phyloP scores from a whole-genome alignment of 2,797 vertebrate genomes.

The Vultur gryphus region DNA sequence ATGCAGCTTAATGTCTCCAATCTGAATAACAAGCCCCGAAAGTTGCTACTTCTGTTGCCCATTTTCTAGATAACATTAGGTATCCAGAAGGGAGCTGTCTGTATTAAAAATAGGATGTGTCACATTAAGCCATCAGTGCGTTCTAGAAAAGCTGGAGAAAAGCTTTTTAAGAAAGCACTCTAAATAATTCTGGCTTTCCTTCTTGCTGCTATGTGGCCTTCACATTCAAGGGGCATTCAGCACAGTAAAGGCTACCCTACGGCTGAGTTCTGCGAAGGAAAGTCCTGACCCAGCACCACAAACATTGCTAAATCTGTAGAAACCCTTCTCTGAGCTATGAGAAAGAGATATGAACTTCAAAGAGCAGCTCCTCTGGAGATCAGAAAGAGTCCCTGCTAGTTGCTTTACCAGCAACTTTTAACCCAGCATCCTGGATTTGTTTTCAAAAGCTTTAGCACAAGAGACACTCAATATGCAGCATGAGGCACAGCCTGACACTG shows the following conservation, averaged over 20 bases:
- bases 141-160: not conserved
- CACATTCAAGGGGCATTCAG: not conserved
- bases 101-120: slow-evolving; percentile 42
- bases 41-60: slow-evolving; percentile 30
- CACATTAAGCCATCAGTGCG: slow-evolving; percentile 6
- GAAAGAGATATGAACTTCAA: not conserved
- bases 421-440: not conserved
- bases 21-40: slow-evolving; percentile 53
- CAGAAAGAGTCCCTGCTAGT: not conserved
- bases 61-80: not conserved
- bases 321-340: not conserved
- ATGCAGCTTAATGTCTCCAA: slow-evolving; percentile 65
- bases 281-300: not conserved
- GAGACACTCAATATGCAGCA: not conserved
- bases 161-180: not conserved
- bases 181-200: not conserved
- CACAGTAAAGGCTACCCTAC: not conserved
- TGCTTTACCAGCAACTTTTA: not conserved
- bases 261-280: not conserved
- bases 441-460: not conserved
- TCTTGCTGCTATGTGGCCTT: not conserved
- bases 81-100: slow-evolving; percentile 46
- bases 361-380: not conserved
- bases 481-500: not conserved
- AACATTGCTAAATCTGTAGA: not conserved